Conservation (phyloP, 1,140 invertebrate species). For the Drosophila suzukii region DNA sequence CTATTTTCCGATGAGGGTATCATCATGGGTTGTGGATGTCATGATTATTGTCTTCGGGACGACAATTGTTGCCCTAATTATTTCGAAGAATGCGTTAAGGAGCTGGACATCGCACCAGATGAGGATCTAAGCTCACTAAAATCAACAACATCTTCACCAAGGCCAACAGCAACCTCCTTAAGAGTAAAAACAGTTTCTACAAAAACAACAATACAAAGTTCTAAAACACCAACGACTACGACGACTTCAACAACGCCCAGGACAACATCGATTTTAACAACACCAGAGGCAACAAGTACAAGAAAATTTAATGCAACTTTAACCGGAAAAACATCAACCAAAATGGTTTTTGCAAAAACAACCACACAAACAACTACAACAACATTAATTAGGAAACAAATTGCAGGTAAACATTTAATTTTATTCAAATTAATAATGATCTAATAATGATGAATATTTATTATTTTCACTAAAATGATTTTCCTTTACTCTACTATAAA, state of each 20-base stretch:
- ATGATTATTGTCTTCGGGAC: conserved; percentile 33
- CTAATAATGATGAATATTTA: neutral
- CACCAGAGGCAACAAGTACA: conserved; percentile 11
- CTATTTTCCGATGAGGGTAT: neutral
- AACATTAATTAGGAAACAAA: neutral
- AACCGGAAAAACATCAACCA: neutral
- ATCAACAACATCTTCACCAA: conserved; percentile 14
- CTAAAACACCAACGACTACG: neutral
- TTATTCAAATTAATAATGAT: neutral
- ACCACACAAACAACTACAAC: neutral
- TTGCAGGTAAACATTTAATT: neutral
- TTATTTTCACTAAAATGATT: neutral
- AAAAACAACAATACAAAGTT: conserved; percentile 1
- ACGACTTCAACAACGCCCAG: conserved; percentile 3
- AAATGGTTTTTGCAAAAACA: neutral
- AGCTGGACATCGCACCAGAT: neutral
- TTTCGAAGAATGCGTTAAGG: conserved; percentile 3
- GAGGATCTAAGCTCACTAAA: neutral
- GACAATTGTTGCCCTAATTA: conserved; percentile 68
- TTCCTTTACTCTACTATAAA: too few species aligned
- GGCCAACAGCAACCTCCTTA: conserved; percentile 10
- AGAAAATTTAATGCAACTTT: neutral
- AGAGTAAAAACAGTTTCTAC: neutral
- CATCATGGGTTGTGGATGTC: conserved; percentile 57
- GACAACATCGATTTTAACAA: neutral